Evolutionary conservation across 2,113 vertebrate genomes (phyloP), one percentile per base, ranked within the genome.

Genomic region (Paralichthys olivaceus): DNA sequence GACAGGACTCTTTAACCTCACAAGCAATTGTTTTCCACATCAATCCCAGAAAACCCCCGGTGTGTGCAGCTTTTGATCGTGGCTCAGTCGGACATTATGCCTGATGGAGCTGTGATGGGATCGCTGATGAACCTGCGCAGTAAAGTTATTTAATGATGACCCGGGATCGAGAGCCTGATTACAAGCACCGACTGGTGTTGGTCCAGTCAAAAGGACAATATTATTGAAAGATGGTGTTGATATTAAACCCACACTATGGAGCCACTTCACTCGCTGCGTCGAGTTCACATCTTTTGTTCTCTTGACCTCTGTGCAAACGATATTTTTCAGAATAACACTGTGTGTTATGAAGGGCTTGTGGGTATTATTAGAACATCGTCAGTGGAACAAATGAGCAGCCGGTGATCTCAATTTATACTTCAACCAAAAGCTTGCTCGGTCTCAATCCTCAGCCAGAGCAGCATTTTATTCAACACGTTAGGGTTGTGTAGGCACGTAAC

Each of bases 41-140:
- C 73, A 74, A 76, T 84, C 71, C 26, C 4, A 17, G 56, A 34
- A 74, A 88, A 74, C 26, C 59, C 53, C 29, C 40, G 0, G 13
- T 32, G 78, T 88, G 51, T 78, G 85, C 87, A 84, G 65, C 69
- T 90, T 81, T 65, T 86, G 61, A 82, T 67, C 73, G 75, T 51
- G 29, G 49, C 40, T 60, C 73, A 71, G 81, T 7, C 59, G 61
- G 75, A 81, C 69, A 51, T 78, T 65, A 80, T 72, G 70, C 70
- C 82, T 80, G 77, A 86, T 87, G 4, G 77, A 79, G 73, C 59
- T 19, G 79, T 77, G 78, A 87, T 81, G 11, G 74, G 83, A 83
- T 45, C 71, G 47, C 69, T 84, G 88, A 86, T 83, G 76, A 74
- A 74, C 77, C 75, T 60, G 49, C 34, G 32, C 66, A 25, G 12